Evolutionary conservation across 1,140 invertebrate species (phyloP), one percentile per base, ranked within the genome.

Genomic region (Trichonephila clavata): DNA sequence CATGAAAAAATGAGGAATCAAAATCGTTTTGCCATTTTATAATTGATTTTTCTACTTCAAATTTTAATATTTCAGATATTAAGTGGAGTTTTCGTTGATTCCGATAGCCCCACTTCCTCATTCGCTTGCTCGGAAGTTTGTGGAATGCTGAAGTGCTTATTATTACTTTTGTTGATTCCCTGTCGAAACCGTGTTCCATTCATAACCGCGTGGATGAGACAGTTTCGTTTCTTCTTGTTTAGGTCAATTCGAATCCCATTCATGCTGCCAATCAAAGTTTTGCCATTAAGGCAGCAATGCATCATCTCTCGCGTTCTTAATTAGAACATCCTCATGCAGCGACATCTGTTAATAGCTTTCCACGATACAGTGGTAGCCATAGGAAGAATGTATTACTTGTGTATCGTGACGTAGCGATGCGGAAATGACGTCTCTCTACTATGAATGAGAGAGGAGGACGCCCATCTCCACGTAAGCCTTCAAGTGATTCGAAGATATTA

Each of bases 301-400:
- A 32, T 77, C 71, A 77, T 77, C 27, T 27, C 71, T 77, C 71
- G 24, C 86, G 16, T 32, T 63, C 59, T 43, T 87, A 87, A 87
- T 87, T 87, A 63, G 61, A 39, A 87, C 86, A 87, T 87, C 86
- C 86, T 87, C 18, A 63, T 87, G 59, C 27, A 87, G 50, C 61
- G 59, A 87, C 86, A 87, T 87, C 50, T 63, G 61, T 57, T 87
- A 87, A 87, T 87, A 87, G 86, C 86, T 87, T 87, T 87, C 59
- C 86, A 61, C 86, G 32, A 43, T 57, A 27, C 81, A 83, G n/a
- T n/a, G 59, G n/a, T 39, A 32, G 32, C 86, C 60, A 86, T 86
- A 86, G 59, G 59, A 59, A 86, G n/a, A 24, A 21, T 43, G 50
- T 50, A 50, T 50, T 57, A 18, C 81, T n/a, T 63, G 32, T 14